phyloP scores from a whole-genome alignment of 1,140 invertebrate species.

The Steinernema feltiae region DNA sequence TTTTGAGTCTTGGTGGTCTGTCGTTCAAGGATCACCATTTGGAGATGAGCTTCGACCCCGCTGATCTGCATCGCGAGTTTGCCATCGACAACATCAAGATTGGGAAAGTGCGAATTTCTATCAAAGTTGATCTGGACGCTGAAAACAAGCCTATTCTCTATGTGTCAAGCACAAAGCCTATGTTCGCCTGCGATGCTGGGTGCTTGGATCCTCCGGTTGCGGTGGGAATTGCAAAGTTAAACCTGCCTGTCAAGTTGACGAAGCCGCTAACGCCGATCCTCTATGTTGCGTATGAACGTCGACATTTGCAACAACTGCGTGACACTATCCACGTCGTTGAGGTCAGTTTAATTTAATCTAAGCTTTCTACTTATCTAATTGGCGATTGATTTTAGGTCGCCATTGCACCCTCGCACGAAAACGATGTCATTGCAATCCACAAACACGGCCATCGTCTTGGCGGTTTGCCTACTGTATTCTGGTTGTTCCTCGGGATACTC shows the following conservation, averaged over 20 bases:
- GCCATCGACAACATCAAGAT: conserved; percentile 27
- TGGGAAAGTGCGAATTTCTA: conserved; percentile 21
- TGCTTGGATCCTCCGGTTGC: conserved; percentile 43
- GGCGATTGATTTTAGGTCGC: conserved; percentile 10
- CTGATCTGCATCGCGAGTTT: conserved; percentile 47
- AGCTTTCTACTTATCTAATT: not conserved
- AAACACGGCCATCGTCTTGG: conserved; percentile 82
- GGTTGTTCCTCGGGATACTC: conserved; percentile 80
- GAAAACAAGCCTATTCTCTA: conserved; percentile 43
- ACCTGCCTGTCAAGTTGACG: conserved; percentile 78
- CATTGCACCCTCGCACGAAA: conserved; percentile 78
- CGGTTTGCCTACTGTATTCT: conserved; percentile 82
- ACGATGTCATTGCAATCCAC: conserved; percentile 82
- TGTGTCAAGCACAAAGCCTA: conserved; percentile 26
- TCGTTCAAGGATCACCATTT: conserved; percentile 46
- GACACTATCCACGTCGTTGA: conserved; percentile 84
- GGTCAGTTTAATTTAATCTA: conserved; percentile 65
- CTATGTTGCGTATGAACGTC: conserved; percentile 81
- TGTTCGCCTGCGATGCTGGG: conserved; percentile 49
- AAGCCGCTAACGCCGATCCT: conserved; percentile 82
- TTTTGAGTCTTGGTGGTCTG: conserved; percentile 43
- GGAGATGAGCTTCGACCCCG: conserved; percentile 47
- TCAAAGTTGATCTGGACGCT: conserved; percentile 41
- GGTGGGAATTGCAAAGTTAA: conserved; percentile 24
- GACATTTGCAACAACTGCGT: conserved; percentile 82